Evolutionary conservation across 2,888 invertebrate genomes (phyloP), one percentile per base, ranked within the genome.

Genomic region (Alloplasta piceator): DNA sequence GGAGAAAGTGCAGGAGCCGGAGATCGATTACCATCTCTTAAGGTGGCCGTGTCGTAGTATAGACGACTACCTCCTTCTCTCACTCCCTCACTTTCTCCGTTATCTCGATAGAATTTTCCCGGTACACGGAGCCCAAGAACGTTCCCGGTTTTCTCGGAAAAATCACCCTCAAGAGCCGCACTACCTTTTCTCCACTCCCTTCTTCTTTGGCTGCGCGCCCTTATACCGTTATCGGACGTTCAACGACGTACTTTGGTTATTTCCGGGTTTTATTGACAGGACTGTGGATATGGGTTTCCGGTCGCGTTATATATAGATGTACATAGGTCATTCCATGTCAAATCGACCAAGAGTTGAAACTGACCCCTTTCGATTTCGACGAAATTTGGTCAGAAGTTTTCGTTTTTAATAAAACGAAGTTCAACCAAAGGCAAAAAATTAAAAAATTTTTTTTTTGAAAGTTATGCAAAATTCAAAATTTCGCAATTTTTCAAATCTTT

Each of bases 1-100:
- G 52, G 78, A 60, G 70, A 79, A 64, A 70, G 68, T 58, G 56
- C 68, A 58, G 74, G 73, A 79, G 58, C 56, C 12, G 26, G 48
- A 79, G 79, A 79, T 79, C 79, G 79, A 79, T 79, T 79, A 79
- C 74, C 79, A 79, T 79, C 68, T 79, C 58, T 52, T 58, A 64
- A 74, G 56, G 73, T 70, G 71, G 73, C 60, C 61, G 63, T 56
- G 63, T 56, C 12, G 56, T 76, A 61, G 76, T 14, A 60, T 46
- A 43, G 61, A 63, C 61, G 16, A 70, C 38, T 14, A 41, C 56
- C 43, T 9, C 26, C 48, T 66, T 55, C 39, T 68, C 68, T 38
- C 56, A 16, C 16, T 55, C 46, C 43, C 48, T 43, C 46, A 7
- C 61, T 77, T 63, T 70, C 26, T 66, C 55, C 46, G 68, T 79